phyloP scores from a whole-genome alignment of 2,888 invertebrate genomes.

The Drosophila ezoana region DNA sequence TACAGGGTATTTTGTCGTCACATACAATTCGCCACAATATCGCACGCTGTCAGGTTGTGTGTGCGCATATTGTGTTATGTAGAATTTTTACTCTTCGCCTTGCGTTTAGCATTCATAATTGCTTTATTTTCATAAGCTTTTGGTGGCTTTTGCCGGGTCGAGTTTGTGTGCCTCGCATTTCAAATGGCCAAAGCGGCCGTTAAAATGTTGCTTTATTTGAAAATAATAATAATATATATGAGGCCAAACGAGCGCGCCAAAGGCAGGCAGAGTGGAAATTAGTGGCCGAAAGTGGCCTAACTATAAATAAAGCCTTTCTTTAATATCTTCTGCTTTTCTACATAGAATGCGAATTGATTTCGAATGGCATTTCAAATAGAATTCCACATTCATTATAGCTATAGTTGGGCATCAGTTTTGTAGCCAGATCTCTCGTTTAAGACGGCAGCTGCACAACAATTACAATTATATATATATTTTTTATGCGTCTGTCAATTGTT shows the following conservation, averaged over 20 bases:
- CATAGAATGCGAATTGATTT: slow-evolving; percentile 44
- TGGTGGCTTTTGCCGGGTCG: slow-evolving; percentile 38
- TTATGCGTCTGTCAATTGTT: slow-evolving; percentile 48
- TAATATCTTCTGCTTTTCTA: slow-evolving; percentile 21
- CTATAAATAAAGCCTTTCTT: slow-evolving; percentile 43
- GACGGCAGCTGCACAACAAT: slow-evolving; percentile 45
- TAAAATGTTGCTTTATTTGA: slow-evolving; percentile 50
- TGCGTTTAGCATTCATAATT: slow-evolving; percentile 71
- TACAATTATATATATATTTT: slow-evolving; percentile 35
- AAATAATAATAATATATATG: slow-evolving; percentile 25
- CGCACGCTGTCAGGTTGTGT: slow-evolving; percentile 5
- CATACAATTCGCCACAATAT: fast-evolving
- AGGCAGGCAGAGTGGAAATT: slow-evolving; percentile 52
- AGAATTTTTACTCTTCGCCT: slow-evolving; percentile 55
- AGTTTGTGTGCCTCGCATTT: slow-evolving; percentile 65
- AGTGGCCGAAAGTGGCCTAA: slow-evolving; percentile 45
- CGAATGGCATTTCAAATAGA: slow-evolving; percentile 28
- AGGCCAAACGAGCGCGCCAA: slow-evolving; percentile 54
- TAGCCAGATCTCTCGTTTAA: slow-evolving; percentile 16
- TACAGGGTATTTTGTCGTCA: slow-evolving; percentile 15
- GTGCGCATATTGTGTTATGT: slow-evolving; percentile 35
- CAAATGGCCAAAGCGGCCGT: slow-evolving; percentile 66
- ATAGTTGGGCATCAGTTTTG: slow-evolving; percentile 18
- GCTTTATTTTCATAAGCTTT: slow-evolving; percentile 64
- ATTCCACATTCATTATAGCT: slow-evolving; percentile 23